Base-by-base conservation (phyloP, 2,113 vertebrate species). In the Strix uralensis region DNA sequence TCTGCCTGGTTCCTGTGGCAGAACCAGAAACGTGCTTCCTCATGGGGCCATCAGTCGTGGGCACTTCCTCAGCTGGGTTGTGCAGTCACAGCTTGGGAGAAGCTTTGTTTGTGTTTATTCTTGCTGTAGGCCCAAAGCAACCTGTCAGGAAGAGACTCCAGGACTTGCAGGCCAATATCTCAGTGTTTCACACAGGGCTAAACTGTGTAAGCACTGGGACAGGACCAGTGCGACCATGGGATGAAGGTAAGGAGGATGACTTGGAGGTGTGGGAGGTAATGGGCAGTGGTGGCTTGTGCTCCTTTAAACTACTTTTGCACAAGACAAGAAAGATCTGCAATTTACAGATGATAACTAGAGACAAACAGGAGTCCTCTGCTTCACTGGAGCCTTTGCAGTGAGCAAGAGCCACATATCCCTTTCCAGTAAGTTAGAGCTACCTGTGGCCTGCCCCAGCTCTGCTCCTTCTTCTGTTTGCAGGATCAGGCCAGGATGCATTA, bases 41-140 rank as follows among this genome's bases (percentile, higher is more conserved):
- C 0, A 1, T 20, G 46, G 40, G 70, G 57, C 25, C 5, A 5
- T 8, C 1, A 13, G 71, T 59, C 0, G 0, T 52, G 49, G 81
- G 62, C 55, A 11, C 63, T 79, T 74, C 52, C 71, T 80, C 85
- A 44, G 52, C 9, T 20, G 65, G 51, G 18, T 73, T 3, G 1
- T 7, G 34, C 52, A 88, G 66, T 18, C 6, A 5, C 66, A 67
- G 46, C 58, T 7, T 27, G 29, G 49, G 44, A 71, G 25, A 51
- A 71, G 47, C 5, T 69, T 80, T 47, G 20, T 57, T 84, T 8
- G 1, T 15, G 15, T 66, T 70, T 87, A 51, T 74, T 67, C 29
- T 8, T 70, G 13, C 4, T 82, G 12, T 19, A 80, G 80, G 23
- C 71, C 21, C 86, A 38, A 62, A 65, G 36, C 46, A 70, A 21